Base-by-base conservation (phyloP, 2,888 invertebrate genomes). In the Ischnura elegans region DNA sequence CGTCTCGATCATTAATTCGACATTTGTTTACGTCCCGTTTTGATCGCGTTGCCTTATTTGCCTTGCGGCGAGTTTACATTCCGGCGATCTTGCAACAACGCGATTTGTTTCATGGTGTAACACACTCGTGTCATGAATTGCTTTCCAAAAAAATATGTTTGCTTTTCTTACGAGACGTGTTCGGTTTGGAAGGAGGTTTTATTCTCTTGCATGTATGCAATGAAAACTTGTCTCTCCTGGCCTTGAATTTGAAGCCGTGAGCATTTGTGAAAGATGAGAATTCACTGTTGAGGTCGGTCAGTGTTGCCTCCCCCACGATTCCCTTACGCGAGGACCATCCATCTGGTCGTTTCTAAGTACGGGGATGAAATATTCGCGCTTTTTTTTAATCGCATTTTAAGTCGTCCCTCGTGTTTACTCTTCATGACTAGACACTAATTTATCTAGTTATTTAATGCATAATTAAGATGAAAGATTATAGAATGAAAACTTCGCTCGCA, bases 231-330 rank as follows among this genome's bases (percentile, higher is more conserved):
- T 29, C 76, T 6, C n/a, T 5, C 76, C 10, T 36, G 76, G 76
- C 76, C 76, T 36, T 76, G 8, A 36, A 76, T 25, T 36, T n/a
- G 29, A 36, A 25, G 2, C 76, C n/a, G 76, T 76, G 76, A 76
- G 76, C 36, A 36, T 76, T 76, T 76, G 76, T 76, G 76, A 76
- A 76, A 76, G 36, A 13, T 76, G n/a, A 76, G 36, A 76, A 76
- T 76, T 76, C 76, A 6, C 76, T 76, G 76, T 76, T 76, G 76
- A 76, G 76, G 76, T 76, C 76, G 76, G 76, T 76, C 76, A 76
- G 76, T 76, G 76, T 10, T 36, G 76, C 76, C 76, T 36, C 76
- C 36, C 36, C 29, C 36, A 36, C 76, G 36, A 10, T 76, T 29
- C 10, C 29, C 29, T 76, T 29, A 8, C 36, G 76, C 16, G 29